Conservation (phyloP, 2,888 invertebrate genomes). For the Chrysolina haemoptera region DNA sequence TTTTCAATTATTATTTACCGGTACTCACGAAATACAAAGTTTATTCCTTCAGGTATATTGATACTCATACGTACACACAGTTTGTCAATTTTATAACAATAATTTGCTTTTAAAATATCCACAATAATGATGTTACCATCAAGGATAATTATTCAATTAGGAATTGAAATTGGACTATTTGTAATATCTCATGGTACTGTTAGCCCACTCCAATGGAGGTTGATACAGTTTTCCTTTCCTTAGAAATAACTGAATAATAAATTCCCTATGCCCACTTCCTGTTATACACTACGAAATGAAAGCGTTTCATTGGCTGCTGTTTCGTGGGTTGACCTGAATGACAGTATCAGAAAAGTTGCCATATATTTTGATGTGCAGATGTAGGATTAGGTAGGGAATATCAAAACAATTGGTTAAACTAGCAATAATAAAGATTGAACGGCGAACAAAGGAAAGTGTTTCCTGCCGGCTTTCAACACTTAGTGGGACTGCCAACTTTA, state of each 20-base stretch:
- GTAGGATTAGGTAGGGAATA: slow-evolving; percentile 27
- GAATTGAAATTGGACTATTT: too few species aligned
- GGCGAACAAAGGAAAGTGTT: slow-evolving; percentile 20
- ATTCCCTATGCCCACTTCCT: slow-evolving; percentile 3
- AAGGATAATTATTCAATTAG: too few species aligned
- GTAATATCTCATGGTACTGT: too few species aligned
- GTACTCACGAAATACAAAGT: too few species aligned
- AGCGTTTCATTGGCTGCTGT: slow-evolving; percentile 12
- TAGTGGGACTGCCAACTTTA: slow-evolving; percentile 25
- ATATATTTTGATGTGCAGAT: slow-evolving; percentile 31
- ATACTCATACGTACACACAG: too few species aligned
- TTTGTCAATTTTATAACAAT: too few species aligned
- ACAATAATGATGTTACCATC: too few species aligned
- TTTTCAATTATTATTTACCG: too few species aligned
- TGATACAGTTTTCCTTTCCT: background rate
- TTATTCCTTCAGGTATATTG: too few species aligned
- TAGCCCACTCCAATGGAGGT: background rate
- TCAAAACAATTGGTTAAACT: slow-evolving; percentile 32
- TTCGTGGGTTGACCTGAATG: slow-evolving; percentile 25
- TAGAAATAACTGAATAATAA: slow-evolving; percentile 15
- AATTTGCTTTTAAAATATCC: too few species aligned
- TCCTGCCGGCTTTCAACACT: slow-evolving; percentile 23
- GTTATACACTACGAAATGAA: slow-evolving; percentile 8
- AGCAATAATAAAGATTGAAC: slow-evolving; percentile 26
- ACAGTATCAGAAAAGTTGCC: slow-evolving; percentile 29